Percentiles rank a stretch among this genome's conserved stretches.
Conservation (phyloP, 2,888 invertebrate species). For the Apantesis nais region DNA sequence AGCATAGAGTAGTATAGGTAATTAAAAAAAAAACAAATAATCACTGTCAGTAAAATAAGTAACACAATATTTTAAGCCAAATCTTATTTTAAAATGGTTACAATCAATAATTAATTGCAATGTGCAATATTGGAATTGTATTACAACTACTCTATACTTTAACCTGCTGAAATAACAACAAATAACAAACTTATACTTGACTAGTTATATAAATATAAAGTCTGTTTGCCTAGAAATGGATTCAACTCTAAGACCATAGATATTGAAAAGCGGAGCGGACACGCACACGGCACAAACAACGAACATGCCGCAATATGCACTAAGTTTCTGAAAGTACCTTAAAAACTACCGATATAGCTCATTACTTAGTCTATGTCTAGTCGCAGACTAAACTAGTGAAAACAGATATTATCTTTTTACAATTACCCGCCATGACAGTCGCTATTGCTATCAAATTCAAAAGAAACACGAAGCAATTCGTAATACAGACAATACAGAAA, state of each 20-base stretch:
- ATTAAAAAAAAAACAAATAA: not conserved
- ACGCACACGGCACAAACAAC: slow-evolving; percentile 60
- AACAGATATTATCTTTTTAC: not conserved
- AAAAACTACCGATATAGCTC: slow-evolving; percentile 1
- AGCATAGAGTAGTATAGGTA: not conserved
- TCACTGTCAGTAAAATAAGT: not conserved
- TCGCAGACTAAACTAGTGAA: not conserved
- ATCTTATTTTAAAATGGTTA: not conserved
- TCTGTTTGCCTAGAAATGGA: slow-evolving; percentile 44
- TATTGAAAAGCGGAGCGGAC: slow-evolving; percentile 75
- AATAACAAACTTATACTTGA: slow-evolving; percentile 4
- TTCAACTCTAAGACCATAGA: slow-evolving; percentile 44
- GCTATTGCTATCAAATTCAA: slow-evolving; percentile 29
- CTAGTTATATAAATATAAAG: slow-evolving; percentile 29
- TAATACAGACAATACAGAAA: slow-evolving; percentile 46
- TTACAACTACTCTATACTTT: slow-evolving; percentile 9
- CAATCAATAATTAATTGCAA: not conserved
- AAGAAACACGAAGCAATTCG: slow-evolving; percentile 30
- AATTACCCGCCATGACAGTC: slow-evolving; percentile 12
- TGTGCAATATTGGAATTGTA: not conserved
- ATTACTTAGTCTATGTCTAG: not conserved
- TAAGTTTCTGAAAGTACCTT: slow-evolving; percentile 1
- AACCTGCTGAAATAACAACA: not conserved
- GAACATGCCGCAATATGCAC: slow-evolving; percentile 40
- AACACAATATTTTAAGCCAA: not conserved